A percentile compares a stretch with the other conserved stretches of the same genome.
Conservation (phyloP, 2,797 vertebrate species). For the Acanthiza pusilla region DNA sequence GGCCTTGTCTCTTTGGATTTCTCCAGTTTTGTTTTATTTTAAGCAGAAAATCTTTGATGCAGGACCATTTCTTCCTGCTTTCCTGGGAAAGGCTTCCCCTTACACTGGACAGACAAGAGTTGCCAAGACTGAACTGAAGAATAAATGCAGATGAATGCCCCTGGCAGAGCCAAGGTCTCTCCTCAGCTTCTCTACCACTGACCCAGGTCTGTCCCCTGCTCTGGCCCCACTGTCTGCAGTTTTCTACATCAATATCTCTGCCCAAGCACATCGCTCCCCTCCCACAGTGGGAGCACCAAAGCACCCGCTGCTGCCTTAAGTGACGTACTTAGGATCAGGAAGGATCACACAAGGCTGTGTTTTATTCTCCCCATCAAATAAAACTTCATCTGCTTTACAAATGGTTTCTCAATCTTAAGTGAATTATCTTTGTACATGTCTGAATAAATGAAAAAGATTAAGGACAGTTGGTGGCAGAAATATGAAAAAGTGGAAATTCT, state of each 20-base stretch:
- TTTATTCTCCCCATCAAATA: not conserved
- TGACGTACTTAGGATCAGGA: not conserved
- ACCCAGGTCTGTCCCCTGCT: rapidly evolving
- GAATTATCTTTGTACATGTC: not conserved
- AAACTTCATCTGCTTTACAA: not conserved
- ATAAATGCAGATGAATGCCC: not conserved
- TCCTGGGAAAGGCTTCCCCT: not conserved
- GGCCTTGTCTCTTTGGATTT: not conserved
- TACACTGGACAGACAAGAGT: not conserved
- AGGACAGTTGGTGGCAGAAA: not conserved
- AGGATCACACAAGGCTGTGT: not conserved
- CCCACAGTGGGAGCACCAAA: not conserved
- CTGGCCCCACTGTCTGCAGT: not conserved
- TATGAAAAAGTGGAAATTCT: not conserved
- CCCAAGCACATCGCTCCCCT: not conserved
- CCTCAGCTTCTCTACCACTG: not conserved
- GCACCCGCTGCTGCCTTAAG: rapidly evolving
- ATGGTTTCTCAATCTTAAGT: not conserved
- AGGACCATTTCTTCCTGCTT: not conserved
- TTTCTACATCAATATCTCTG: not conserved
- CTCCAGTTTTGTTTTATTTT: not conserved
- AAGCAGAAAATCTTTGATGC: not conserved
- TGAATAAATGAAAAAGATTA: constrained; percentile 2
- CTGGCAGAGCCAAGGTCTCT: not conserved
- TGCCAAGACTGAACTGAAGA: not conserved